These are phyloP conservation scores for Lomographa bimaculata DNA, from an alignment of 2,888 invertebrate genomes.

Conservation along the genomic window DNA sequence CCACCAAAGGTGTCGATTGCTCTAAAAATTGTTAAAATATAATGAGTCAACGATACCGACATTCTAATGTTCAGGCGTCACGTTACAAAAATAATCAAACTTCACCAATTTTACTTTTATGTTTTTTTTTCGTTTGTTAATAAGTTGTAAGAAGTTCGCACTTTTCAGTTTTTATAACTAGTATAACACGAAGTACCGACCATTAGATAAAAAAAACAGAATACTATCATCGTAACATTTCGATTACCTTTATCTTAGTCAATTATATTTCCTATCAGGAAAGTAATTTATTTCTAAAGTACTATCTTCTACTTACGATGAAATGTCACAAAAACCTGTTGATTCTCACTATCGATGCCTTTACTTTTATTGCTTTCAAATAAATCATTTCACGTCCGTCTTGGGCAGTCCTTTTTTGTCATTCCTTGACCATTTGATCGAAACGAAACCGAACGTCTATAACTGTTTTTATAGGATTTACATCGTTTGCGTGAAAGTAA, in stretches of 20 bases:
- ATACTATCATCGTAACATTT: neutral
- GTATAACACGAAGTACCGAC: neutral
- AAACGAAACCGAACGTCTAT: constrained; percentile 56
- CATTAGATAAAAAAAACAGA: neutral
- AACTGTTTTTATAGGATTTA: constrained; percentile 49
- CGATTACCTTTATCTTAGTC: constrained; percentile 1
- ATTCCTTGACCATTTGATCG: constrained; percentile 55
- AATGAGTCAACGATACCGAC: constrained; percentile 50
- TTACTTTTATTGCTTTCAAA: constrained; percentile 21
- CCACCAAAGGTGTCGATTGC: constrained; percentile 71
- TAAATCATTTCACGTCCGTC: constrained; percentile 32
- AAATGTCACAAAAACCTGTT: constrained; percentile 26
- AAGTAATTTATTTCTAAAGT: constrained; percentile 12
- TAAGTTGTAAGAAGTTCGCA: no score
- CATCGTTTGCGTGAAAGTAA: constrained; percentile 51
- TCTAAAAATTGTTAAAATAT: constrained; percentile 62
- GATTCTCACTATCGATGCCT: constrained; percentile 21
- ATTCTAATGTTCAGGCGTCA: constrained; percentile 52
- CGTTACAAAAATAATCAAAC: constrained; percentile 42
- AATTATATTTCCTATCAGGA: constrained; percentile 4
- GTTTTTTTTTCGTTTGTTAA: no score
- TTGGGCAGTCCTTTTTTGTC: constrained; percentile 59
- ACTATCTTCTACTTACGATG: no score
- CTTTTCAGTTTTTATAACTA: constrained; percentile 1
- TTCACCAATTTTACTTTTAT: constrained; percentile 17